Evolutionary conservation across 2,888 invertebrate species (phyloP), one percentile per base, ranked within the genome.

Genomic region (Noctua janthina): DNA sequence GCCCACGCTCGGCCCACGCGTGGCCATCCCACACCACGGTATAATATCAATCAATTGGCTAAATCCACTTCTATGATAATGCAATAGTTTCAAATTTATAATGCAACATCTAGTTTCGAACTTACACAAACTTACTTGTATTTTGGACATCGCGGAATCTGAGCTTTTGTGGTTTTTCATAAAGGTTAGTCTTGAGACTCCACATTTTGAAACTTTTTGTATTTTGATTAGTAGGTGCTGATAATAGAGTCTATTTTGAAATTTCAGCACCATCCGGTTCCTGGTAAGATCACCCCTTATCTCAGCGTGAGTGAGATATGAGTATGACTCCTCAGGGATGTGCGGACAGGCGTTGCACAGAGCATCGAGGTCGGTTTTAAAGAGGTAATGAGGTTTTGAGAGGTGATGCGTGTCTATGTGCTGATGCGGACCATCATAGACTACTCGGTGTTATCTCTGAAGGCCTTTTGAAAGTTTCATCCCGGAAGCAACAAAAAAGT

Each of bases 11-110:
- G 92, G 92, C 94, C 93, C 92, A 92, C 94, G 86, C 90, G 81
- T 82, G 83, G 59, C 84, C 85, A 82, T 90, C 95, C 94, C 91
- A 92, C 95, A 92, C 93, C 83, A 78, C 70, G 78, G 85, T 89
- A 89, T 93, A 92, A 93, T 93, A 94, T 94, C 94, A 94, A 95
- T 95, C 94, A 95, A 93, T 92, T 93, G 91, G 93, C 92, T 91
- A 93, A 88, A 93, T 92, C 93, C 87, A 93, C 94, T 94, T 92
- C 91, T 92, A 93, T 92, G 92, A 93, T 93, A 89, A 93, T 92
- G 93, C 86, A 87, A 89, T 86, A 89, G 86, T 86, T 90, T 85
- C 84, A 90, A 87, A 86, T 88, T 90, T 88, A 80, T 85, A 81
- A 86, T 88, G 83, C 83, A 74, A 84, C 84, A 81, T 83, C n/a